Base-by-base conservation (phyloP, 2,797 vertebrate species). In the Fratercula arctica region DNA sequence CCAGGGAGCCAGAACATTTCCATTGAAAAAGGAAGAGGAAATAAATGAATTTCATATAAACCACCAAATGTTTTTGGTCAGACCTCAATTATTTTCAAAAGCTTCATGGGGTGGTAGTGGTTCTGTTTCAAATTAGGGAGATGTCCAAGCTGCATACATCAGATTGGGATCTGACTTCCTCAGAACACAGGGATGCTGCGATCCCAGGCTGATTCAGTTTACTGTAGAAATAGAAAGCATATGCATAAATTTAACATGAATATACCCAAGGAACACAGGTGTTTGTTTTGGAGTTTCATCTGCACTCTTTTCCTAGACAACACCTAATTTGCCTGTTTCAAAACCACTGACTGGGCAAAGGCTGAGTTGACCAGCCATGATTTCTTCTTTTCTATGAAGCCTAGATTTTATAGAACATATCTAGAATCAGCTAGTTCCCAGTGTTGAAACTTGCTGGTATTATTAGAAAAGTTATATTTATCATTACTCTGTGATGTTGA, bases 51-150 rank as follows among this genome's bases (percentile, higher is more conserved):
- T 77, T 94, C 37, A 68, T 66, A 70, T 50, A 94, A 96, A 87
- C 75, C 92, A 78, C 53, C 6, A 25, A 90, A 93, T 41, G 37
- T 59, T 95, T 95, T 80, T 91, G 59, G 84, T 87, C 86, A 95
- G 75, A 92, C 68, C 81, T 95, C 92, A 91, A 31, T 88, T 96
- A 87, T 95, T 95, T 95, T 85, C 85, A 89, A 93, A 93, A 89
- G 29, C 61, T 87, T 89, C 60, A 11, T 29, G 20, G 68, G 17
- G 19, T 64, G 18, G 56, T 43, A 74, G 75, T 28, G 33, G 70
- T 60, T 93, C 94, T 96, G 93, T 69, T 97, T 96, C 81, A 68
- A 66, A 90, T 96, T 87, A 96, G 64, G 50, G 50, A 68, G 84
- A 89, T 37, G 60, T 85, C 81, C 86, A 93, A 66, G 54, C 64